Percentiles rank a stretch among this genome's conserved stretches.
These are phyloP conservation scores for Drosophila arawakana DNA, from an alignment of 1,140 invertebrate species.

Conservation along the genomic window DNA sequence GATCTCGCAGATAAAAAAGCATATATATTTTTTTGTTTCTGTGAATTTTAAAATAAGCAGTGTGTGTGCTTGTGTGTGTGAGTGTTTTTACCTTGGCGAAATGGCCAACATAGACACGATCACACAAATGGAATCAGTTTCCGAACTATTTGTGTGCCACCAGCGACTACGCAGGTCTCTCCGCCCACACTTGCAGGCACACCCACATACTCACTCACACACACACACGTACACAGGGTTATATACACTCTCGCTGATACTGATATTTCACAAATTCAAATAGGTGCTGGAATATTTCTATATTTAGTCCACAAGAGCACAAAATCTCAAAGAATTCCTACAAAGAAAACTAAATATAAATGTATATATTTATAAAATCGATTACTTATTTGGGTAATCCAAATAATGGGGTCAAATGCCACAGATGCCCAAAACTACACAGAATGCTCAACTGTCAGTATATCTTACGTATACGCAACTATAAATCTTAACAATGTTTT, in stretches of 20 bases:
- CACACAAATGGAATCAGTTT: conserved; percentile 18
- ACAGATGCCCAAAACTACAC: not conserved
- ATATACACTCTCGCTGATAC: conserved; percentile 16
- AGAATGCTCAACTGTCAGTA: not conserved
- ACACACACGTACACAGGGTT: conserved; percentile 3
- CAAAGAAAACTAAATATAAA: not conserved
- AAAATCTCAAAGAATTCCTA: conserved; percentile 1
- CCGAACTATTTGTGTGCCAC: not conserved
- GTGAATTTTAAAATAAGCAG: conserved; percentile 70
- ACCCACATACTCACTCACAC: conserved; percentile 28
- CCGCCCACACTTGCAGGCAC: conserved; percentile 6
- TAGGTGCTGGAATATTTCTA: conserved; percentile 50
- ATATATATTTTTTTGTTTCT: conserved; percentile 22
- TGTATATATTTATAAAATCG: too few species aligned
- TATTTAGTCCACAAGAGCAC: conserved; percentile 25
- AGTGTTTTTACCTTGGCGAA: conserved; percentile 71
- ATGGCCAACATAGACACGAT: conserved; percentile 49
- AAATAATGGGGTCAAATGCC: not conserved
- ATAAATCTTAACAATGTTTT: not conserved
- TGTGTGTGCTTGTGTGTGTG: conserved; percentile 23
- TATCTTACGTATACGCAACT: conserved; percentile 4
- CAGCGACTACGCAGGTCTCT: conserved; percentile 55
- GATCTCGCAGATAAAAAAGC: conserved; percentile 59
- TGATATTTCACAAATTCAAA: conserved; percentile 34
- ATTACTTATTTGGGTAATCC: not conserved